phyloP scores from a whole-genome alignment of 2,113 vertebrate genomes.

The Anolis carolinensis region DNA sequence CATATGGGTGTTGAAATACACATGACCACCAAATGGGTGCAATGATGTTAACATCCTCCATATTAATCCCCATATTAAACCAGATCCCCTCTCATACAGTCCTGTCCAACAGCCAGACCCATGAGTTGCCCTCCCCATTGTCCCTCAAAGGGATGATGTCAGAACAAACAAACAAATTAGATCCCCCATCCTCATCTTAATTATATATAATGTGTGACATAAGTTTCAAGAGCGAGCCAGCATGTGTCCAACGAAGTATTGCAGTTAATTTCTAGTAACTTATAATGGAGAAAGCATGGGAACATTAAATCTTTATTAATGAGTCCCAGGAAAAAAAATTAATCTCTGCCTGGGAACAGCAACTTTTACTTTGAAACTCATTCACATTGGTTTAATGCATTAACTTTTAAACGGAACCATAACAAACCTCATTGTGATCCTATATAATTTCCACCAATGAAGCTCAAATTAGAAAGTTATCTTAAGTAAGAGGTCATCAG shows the following conservation, averaged over 20 bases:
- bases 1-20: neutral
- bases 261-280: neutral
- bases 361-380: constrained; percentile 7
- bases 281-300: neutral
- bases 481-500: neutral
- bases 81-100: neutral
- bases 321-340: neutral
- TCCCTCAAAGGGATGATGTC: neutral
- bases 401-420: constrained; percentile 4
- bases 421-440: neutral
- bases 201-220: neutral
- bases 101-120: neutral
- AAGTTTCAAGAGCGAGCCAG: neutral
- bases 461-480: neutral
- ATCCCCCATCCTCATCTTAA: neutral
- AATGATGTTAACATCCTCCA: neutral
- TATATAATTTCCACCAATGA: neutral
- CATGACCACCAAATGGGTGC: neutral
- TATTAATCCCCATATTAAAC: too few relatives aligned
- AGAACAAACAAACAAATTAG: neutral
- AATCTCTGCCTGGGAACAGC: neutral
- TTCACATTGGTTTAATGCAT: neutral
- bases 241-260: neutral
- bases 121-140: neutral
- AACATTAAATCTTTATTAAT: neutral